Evolutionary conservation across 2,797 vertebrate species (phyloP).

Genomic region (Tokudaia muenninki): DNA sequence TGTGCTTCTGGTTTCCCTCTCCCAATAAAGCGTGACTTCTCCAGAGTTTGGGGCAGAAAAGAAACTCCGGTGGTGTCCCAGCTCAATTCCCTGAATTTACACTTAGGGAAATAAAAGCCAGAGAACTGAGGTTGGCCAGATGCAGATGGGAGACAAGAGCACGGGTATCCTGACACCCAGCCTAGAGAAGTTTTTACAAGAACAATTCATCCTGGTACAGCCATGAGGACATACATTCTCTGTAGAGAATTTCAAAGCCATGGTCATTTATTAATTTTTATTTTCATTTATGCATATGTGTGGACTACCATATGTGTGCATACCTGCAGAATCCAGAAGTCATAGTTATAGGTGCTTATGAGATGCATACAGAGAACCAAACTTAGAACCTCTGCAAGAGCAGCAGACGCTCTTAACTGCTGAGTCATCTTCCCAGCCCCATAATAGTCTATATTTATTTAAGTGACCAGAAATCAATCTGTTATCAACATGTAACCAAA

Average conservation of each 20-base stretch:
- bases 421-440: background rate
- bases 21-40: constrained; percentile 74
- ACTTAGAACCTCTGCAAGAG: background rate
- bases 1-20: constrained; percentile 74
- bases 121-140: background rate
- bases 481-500: background rate
- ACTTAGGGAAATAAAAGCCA: background rate
- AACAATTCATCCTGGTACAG: background rate
- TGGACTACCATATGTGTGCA: background rate
- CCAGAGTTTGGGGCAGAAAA: constrained; percentile 26
- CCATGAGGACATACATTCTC: fast-evolving
- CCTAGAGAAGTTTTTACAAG: background rate
- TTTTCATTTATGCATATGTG: background rate
- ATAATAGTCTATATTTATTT: background rate
- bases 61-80: constrained; percentile 64
- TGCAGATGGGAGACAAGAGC: background rate
- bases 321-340: background rate
- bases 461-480: constrained; percentile 6
- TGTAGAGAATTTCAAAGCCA: background rate
- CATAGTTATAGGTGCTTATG: background rate
- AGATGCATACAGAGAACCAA: background rate
- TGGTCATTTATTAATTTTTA: background rate
- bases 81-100: constrained; percentile 49
- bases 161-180: background rate
- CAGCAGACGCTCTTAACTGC: background rate